phyloP scores from a whole-genome alignment of 2,113 vertebrate genomes.

The Vicugna pacos region DNA sequence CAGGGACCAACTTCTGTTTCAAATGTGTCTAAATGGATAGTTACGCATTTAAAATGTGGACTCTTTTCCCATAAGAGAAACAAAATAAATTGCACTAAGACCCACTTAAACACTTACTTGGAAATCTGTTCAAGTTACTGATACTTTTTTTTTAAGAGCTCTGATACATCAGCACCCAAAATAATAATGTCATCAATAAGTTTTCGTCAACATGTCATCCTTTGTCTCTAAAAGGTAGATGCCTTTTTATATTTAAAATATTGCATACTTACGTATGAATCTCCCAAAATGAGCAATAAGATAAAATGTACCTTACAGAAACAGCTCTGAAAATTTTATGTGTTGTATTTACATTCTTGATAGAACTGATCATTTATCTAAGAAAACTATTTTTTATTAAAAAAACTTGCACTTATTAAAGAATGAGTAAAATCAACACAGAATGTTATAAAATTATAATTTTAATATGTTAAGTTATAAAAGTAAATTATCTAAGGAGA shows the following conservation, averaged over 20 bases:
- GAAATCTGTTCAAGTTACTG: conserved; percentile 6
- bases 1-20: not conserved
- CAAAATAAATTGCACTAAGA: not conserved
- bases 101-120: not conserved
- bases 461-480: not conserved
- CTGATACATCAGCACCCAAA: not conserved
- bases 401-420: not conserved
- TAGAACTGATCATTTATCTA: not conserved
- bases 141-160: not conserved
- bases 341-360: not conserved
- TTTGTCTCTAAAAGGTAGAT: conserved; percentile 7
- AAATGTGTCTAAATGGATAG: not conserved
- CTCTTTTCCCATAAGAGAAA: not conserved
- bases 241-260: conserved; percentile 32
- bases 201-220: conserved; percentile 16
- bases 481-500: not conserved
- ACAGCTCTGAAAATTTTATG: not conserved
- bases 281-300: not conserved
- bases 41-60: not conserved
- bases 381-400: not conserved
- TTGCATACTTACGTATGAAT: not conserved
- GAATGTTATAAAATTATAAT: not conserved
- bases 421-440: not conserved
- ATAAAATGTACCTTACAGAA: not conserved
- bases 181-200: not conserved